These are phyloP conservation scores for Heliconius nattereri DNA, from an alignment of 1,140 invertebrate species.

Conservation along the genomic window DNA sequence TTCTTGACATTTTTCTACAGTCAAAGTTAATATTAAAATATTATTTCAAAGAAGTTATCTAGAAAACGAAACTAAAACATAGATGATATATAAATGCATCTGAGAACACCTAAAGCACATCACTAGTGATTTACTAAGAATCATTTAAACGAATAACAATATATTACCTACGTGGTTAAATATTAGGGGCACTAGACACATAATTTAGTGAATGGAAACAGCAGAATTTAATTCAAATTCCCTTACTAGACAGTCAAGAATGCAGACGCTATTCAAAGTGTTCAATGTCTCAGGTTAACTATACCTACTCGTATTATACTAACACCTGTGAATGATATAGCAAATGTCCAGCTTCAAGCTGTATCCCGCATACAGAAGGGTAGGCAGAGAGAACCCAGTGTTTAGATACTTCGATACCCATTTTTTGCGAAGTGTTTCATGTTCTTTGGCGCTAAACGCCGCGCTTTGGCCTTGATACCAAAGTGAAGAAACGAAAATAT, in stretches of 20 bases:
- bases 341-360: too few relatives aligned
- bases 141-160: not conserved
- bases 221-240: slow-evolving; percentile 4
- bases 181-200: not conserved
- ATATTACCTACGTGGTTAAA: not conserved
- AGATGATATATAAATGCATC: too few relatives aligned
- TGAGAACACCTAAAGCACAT: too few relatives aligned
- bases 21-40: not conserved
- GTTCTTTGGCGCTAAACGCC: too few relatives aligned
- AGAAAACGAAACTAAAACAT: too few relatives aligned
- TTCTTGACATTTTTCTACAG: not conserved
- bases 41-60: too few relatives aligned
- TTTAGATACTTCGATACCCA: too few relatives aligned
- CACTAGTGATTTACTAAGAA: not conserved
- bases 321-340: not conserved
- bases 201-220: not conserved
- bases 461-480: too few relatives aligned
- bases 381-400: too few relatives aligned
- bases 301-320: not conserved
- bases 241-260: slow-evolving; percentile 6
- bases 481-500: too few relatives aligned
- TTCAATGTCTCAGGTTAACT: not conserved
- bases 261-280: not conserved
- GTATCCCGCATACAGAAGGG: too few relatives aligned
- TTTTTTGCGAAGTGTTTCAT: too few relatives aligned